Evolutionary conservation across 2,888 invertebrate genomes (phyloP).

Genomic region (Exephanes ischioxanthus): DNA sequence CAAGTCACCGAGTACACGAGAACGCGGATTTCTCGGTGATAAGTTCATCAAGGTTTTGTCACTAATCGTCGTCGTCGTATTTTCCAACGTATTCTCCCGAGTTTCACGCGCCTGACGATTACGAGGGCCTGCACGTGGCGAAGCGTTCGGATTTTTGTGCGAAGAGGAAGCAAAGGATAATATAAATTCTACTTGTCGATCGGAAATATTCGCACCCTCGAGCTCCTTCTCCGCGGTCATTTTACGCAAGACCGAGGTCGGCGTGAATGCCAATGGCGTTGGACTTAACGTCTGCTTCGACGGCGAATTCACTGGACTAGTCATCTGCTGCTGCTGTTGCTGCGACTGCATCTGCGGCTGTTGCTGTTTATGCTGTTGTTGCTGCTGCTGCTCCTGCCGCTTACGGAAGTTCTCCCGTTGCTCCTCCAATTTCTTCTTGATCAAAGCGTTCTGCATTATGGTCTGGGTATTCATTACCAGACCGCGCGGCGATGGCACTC

Average conservation of each 20-base stretch:
- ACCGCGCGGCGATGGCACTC: conserved; percentile 94
- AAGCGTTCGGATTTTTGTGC: conserved; percentile 31
- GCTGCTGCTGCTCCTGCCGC: conserved; percentile 88
- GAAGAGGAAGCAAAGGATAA: conserved; percentile 42
- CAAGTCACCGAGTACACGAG: conserved; percentile 54
- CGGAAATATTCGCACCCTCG: conserved; percentile 85
- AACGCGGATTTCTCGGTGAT: conserved; percentile 18
- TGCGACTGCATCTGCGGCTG: conserved; percentile 77
- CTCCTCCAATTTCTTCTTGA: conserved; percentile 95
- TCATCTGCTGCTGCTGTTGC: conserved; percentile 76
- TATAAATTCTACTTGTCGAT: conserved; percentile 75
- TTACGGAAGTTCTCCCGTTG: conserved; percentile 94
- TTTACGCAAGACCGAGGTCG: conserved; percentile 96
- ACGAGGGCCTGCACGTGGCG: conserved; percentile 23
- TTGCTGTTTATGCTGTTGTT: conserved; percentile 80
- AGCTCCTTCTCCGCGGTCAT: conserved; percentile 96
- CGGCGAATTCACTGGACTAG: conserved; percentile 82
- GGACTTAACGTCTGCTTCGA: conserved; percentile 87
- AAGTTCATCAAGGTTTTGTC: conserved; percentile 24
- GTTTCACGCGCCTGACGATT: conserved; percentile 53
- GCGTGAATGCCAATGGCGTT: conserved; percentile 94
- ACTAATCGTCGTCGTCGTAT: background rate
- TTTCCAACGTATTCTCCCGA: conserved; percentile 54
- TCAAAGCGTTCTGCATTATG: conserved; percentile 94
- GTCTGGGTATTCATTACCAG: conserved; percentile 94